Base-by-base conservation (phyloP, 2,113 vertebrate species). In the Otus sunia region DNA sequence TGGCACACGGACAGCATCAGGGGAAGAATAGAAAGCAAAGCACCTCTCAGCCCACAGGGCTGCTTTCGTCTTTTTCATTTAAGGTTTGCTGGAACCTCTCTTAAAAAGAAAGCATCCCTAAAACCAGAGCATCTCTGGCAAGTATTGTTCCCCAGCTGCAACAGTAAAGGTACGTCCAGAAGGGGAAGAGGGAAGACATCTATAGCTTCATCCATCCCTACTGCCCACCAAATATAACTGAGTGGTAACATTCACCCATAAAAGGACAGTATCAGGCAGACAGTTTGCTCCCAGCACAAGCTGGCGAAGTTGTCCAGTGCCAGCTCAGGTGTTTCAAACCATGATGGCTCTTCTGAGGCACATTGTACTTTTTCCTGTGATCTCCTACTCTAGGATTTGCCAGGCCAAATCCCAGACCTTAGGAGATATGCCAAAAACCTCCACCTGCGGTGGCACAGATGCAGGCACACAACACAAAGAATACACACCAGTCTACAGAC, bases 1-100 rank as follows among this genome's bases (percentile, higher is more conserved):
- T 1, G 19, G 37, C 0, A 2, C 58, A 8, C 3, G 12, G 18
- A 15, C 10, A 43, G 47, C 63, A 58, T 2, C 25, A 36, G 10
- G 26, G 58, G 25, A 74, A 88, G 43, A 78, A 41, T 2, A 64
- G 55, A 59, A 45, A 49, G 20, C 41, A 69, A 37, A 75, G 45
- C 45, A 29, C 15, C 73, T 66, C 83, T 66, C 45, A 85, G 43
- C 32, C 45, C 55, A 39, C 16, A 43, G 47, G 1, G 2, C 45
- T 60, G 39, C 22, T 17, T 8, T 15, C 47, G 21, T 50, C 47
- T 21, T 20, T 25, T 41, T 72, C 37, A 43, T 32, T 52, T 34
- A 43, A 45, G n/a, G 30, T 67, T 62, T 62, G 27, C 58, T 72
- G 53, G 58, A 60, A 45, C n/a, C 45, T 62, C 64, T 81, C 34